Conservation (phyloP, 2,888 invertebrate genomes). For the Lasioglossum villosulum region DNA sequence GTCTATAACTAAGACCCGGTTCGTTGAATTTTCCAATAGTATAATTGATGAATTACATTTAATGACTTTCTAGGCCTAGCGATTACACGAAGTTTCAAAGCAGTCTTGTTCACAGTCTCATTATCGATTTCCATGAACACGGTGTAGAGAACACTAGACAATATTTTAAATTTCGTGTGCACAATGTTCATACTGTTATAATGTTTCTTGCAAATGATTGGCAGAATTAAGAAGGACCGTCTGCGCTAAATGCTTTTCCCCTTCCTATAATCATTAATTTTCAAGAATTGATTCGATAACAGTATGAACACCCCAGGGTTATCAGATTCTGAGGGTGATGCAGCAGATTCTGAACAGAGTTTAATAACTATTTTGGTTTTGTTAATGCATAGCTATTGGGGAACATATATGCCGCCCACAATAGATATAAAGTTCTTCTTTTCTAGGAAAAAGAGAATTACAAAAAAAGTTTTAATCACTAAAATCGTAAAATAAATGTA, state of each 20-base stretch:
- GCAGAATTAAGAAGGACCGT: background rate
- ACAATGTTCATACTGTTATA: background rate
- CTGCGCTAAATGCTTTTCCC: background rate
- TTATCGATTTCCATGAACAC: background rate
- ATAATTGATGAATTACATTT: background rate
- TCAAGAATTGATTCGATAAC: background rate
- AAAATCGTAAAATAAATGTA: no score
- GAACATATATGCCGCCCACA: no score
- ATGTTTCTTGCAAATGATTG: background rate
- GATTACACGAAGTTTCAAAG: background rate
- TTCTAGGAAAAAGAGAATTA: no score
- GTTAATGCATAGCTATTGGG: no score
- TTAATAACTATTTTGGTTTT: no score
- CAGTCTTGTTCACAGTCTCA: background rate
- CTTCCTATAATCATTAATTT: background rate
- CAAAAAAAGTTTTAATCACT: no score
- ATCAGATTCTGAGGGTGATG: no score
- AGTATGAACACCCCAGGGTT: background rate
- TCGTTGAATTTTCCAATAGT: background rate
- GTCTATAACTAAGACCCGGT: slow-evolving; percentile 35
- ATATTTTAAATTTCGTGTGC: background rate
- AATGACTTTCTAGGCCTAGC: background rate
- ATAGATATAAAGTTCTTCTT: no score
- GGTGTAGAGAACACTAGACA: background rate
- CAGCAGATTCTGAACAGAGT: no score